Conservation (phyloP, 2,888 invertebrate species). For the Zygaena filipendulae region DNA sequence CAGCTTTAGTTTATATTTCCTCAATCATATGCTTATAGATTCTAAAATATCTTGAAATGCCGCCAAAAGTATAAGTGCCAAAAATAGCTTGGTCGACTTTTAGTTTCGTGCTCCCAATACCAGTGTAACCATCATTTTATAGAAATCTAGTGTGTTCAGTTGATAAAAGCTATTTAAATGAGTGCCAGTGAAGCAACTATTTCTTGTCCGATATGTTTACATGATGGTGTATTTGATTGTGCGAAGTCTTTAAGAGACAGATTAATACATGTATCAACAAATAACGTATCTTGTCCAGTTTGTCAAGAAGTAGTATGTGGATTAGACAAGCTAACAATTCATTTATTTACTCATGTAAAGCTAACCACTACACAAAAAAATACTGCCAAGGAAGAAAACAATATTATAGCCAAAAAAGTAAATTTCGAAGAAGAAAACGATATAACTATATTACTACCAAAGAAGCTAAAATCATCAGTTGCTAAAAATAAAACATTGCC, state of each 20-base stretch:
- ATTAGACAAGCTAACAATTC: conserved; percentile 85
- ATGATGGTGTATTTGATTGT: conserved; percentile 75
- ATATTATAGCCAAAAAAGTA: conserved; percentile 19
- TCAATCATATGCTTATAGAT: too few species aligned
- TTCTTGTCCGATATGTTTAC: conserved; percentile 81
- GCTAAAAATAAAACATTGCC: conserved; percentile 50
- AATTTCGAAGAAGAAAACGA: conserved; percentile 23
- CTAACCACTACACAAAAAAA: conserved; percentile 29
- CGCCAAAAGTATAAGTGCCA: conserved; percentile 47
- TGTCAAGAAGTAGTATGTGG: conserved; percentile 80
- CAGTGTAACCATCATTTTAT: conserved; percentile 8
- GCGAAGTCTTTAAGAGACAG: conserved; percentile 77
- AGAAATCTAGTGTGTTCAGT: conserved; percentile 3
- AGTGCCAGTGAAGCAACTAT: conserved; percentile 68
- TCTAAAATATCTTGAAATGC: conserved; percentile 43
- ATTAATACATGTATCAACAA: conserved; percentile 79
- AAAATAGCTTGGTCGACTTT: conserved; percentile 48
- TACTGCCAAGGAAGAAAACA: conserved; percentile 20
- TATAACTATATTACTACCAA: conserved; percentile 25
- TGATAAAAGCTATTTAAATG: conserved; percentile 25
- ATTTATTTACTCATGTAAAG: conserved; percentile 79
- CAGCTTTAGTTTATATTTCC: too few species aligned
- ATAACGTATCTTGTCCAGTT: conserved; percentile 79
- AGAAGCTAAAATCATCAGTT: conserved; percentile 33
- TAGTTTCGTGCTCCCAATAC: conserved; percentile 39